Conservation (phyloP, 2,113 vertebrate genomes). For the Ahaetulla prasina region DNA sequence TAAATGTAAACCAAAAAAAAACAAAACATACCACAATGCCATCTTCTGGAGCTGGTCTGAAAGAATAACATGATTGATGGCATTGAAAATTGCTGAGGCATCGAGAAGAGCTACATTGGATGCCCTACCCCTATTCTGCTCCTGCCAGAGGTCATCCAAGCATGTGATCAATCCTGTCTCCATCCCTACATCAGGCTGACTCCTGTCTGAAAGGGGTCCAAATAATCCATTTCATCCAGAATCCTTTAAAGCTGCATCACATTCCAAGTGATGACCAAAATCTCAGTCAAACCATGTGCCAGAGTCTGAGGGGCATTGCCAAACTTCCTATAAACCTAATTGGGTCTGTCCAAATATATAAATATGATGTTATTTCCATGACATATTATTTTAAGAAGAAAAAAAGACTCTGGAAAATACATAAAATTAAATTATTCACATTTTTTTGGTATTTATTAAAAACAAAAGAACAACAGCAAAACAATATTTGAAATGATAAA, state of each 20-base stretch:
- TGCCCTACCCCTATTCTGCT: neutral
- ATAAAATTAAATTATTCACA: neutral
- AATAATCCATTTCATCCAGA: neutral
- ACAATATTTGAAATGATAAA: slow-evolving; percentile 5
- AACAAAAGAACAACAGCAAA: slow-evolving; percentile 19
- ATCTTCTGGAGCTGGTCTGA: neutral
- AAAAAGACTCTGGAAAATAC: neutral
- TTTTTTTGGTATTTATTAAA: slow-evolving; percentile 15
- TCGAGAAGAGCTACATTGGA: neutral
- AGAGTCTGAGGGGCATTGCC: neutral
- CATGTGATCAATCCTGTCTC: neutral
- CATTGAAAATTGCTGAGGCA: neutral
- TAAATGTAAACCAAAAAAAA: too few species aligned
- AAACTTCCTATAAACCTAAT: neutral
- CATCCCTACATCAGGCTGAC: neutral
- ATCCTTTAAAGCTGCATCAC: neutral
- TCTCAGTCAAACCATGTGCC: neutral
- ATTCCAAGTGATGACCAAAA: neutral
- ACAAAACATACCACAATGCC: neutral
- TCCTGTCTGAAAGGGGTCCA: neutral
- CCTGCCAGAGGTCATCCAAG: neutral
- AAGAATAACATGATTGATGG: neutral
- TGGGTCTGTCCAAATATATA: neutral
- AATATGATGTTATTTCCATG: neutral
- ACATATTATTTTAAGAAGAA: neutral